A percentile compares a stretch with the other conserved stretches of the same genome.
Evolutionary conservation across 2,888 invertebrate genomes (phyloP).

Genomic region (Eristalis tenax): DNA sequence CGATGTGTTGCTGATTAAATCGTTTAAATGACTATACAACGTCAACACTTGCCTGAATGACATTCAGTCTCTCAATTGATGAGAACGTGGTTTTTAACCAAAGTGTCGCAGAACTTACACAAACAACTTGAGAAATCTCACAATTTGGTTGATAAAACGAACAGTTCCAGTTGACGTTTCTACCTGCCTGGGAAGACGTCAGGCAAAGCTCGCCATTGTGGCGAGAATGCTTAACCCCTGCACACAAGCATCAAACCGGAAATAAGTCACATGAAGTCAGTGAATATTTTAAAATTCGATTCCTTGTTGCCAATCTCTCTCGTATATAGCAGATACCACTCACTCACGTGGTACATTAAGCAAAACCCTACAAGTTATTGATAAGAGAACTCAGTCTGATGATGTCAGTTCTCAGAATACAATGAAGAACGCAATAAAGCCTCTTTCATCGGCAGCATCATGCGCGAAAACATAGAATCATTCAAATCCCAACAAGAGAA

Average conservation of each 20-base stretch:
- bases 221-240: background rate
- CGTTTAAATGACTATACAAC: too few species aligned
- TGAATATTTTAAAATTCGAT: background rate
- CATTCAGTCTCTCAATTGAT: too few species aligned
- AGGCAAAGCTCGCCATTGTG: background rate
- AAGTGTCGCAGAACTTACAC: too few species aligned
- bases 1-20: too few species aligned
- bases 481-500: too few species aligned
- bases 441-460: background rate
- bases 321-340: background rate
- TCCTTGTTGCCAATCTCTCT: background rate
- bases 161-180: background rate
- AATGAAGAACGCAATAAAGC: background rate
- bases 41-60: too few species aligned
- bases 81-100: too few species aligned
- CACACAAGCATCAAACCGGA: background rate
- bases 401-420: constrained; percentile 51
- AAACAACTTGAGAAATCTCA: background rate
- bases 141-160: background rate
- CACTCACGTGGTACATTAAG: constrained; percentile 3
- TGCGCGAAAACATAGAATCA: background rate
- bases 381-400: background rate
- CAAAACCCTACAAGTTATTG: background rate
- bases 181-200: background rate
- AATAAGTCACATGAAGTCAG: background rate